phyloP scores from a whole-genome alignment of 2,113 vertebrate genomes.

The Zingel zingel region DNA sequence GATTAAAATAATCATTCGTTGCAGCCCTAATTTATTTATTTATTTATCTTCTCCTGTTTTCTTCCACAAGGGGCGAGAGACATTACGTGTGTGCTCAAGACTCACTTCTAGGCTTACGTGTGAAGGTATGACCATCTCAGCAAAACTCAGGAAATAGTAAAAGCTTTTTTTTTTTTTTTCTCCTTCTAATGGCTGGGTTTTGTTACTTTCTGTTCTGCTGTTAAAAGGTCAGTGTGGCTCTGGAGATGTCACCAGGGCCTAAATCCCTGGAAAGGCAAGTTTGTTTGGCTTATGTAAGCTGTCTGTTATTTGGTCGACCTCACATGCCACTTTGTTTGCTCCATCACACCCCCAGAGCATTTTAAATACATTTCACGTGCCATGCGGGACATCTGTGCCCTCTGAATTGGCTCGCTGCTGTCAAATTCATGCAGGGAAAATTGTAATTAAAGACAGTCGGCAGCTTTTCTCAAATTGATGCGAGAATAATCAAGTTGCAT shows the following conservation, averaged over 20 bases:
- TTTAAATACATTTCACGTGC: constrained; percentile 32
- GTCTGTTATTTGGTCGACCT: constrained; percentile 31
- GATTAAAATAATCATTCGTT: no score
- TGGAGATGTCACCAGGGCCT: constrained; percentile 1
- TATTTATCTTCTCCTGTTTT: background rate
- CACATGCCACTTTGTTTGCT: constrained; percentile 37
- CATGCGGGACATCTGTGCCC: background rate
- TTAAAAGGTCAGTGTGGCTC: constrained; percentile 38
- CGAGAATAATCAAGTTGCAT: background rate
- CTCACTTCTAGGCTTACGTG: background rate
- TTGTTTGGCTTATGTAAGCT: constrained; percentile 36
- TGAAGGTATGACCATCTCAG: background rate
- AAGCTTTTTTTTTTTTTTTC: background rate
- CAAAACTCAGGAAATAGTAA: background rate
- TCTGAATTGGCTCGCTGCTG: constrained; percentile 4
- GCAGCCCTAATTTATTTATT: no score
- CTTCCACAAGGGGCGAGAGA: background rate
- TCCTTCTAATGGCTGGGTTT: background rate
- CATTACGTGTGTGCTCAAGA: background rate
- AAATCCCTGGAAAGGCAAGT: constrained; percentile 20
- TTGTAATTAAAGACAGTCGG: background rate
- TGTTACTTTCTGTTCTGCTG: background rate
- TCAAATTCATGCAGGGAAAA: constrained; percentile 18
- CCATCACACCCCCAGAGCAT: constrained; percentile 34
- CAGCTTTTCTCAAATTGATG: background rate